Base-by-base conservation (phyloP, 2,797 vertebrate species). In the Enteromius viviparus region DNA sequence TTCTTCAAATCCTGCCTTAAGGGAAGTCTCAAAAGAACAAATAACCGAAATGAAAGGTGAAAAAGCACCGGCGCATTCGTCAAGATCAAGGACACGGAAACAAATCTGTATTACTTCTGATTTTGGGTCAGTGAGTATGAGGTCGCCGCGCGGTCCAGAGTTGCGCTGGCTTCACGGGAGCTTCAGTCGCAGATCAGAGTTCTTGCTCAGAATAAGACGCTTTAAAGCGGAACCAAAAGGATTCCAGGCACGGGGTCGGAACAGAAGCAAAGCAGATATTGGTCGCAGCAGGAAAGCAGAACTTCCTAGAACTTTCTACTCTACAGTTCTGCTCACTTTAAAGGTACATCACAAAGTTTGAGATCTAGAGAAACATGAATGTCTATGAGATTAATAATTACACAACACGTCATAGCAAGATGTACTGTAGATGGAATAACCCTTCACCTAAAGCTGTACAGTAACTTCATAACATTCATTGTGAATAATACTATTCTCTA, bases 81-180 rank as follows among this genome's bases (percentile, higher is more conserved):
- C n/a, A 40, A 45, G 78, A 77, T 71, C 81, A 83, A 60, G 65
- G 81, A 14, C 65, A 75, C 0, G 60, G 80, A 66, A 65, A 78
- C 3, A 58, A 82, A 82, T 76, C 71, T 2, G n/a, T 19, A 83
- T 83, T 77, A 76, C 51, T 83, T 83, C 19, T 34, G 74, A 60
- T 47, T 68, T 47, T 76, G 65, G 74, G 26, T 83, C 81, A 83
- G 64, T 47, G 40, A 70, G 21, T 55, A 51, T 1, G 55, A 70
- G 49, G 51, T 12, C 49, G 51, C 9, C 0, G n/a, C 2, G 1
- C 6, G n/a, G 58, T 51, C 21, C 32, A 51, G 53, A 7, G 77
- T 26, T 53, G 47, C 5, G 14, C 66, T 19, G 17, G 37, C 23
- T 80, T 51, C 37, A 40, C 3, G 0, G 49, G 74, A 76, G 37